These are phyloP conservation scores for Brachyptera risi DNA, from an alignment of 2,888 invertebrate genomes.

Conservation along the genomic window DNA sequence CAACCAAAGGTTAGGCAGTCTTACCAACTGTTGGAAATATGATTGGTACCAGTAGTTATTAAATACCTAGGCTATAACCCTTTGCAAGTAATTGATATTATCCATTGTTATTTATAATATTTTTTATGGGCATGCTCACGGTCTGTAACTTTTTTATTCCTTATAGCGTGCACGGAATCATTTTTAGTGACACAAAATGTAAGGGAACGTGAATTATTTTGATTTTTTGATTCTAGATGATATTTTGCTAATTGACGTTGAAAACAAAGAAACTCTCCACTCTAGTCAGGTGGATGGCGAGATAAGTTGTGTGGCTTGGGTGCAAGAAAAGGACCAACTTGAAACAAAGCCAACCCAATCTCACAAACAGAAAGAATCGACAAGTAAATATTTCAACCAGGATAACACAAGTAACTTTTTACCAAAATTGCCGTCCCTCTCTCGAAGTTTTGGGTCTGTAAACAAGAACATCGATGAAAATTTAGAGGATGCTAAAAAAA, in stretches of 20 bases:
- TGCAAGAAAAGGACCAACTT: constrained; percentile 47
- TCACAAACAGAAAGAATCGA: constrained; percentile 17
- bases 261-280: constrained; percentile 76
- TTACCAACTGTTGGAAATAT: too few relatives aligned
- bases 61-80: too few relatives aligned
- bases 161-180: neutral
- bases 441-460: constrained; percentile 43
- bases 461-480: constrained; percentile 43
- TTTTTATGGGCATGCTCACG: too few relatives aligned
- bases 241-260: constrained; percentile 74
- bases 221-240: constrained; percentile 49
- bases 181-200: neutral
- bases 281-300: constrained; percentile 55
- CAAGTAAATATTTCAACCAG: constrained; percentile 39
- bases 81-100: too few relatives aligned
- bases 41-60: too few relatives aligned
- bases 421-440: constrained; percentile 49
- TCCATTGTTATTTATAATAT: too few relatives aligned
- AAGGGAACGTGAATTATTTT: constrained; percentile 1
- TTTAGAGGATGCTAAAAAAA: constrained; percentile 50
- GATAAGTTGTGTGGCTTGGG: constrained; percentile 74
- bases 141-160: too few relatives aligned
- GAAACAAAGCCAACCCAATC: constrained; percentile 1
- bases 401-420: constrained; percentile 53
- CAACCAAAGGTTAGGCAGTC: too few relatives aligned